A percentile compares a stretch with the other conserved stretches of the same genome.
These are phyloP conservation scores for Trematomus bernacchii DNA, from an alignment of 2,797 vertebrate species.

Conservation along the genomic window DNA sequence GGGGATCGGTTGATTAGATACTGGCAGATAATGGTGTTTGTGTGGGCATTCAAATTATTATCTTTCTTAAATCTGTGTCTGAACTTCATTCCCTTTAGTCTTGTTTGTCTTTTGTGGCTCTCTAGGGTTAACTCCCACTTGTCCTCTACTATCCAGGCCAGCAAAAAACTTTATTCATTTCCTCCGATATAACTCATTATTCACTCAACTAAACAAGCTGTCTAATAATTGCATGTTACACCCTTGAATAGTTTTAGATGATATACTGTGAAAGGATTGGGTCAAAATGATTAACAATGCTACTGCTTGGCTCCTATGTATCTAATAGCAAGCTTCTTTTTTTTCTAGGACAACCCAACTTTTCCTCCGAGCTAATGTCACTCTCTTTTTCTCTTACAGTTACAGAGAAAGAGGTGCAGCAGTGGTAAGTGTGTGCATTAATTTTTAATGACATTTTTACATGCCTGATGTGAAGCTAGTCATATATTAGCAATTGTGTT, in stretches of 20 bases:
- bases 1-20: slow-evolving; percentile 63
- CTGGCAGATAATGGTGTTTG: slow-evolving; percentile 59
- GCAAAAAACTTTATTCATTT: slow-evolving; percentile 34
- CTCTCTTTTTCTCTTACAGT: slow-evolving; percentile 79
- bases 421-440: slow-evolving; percentile 80
- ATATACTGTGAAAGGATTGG: slow-evolving; percentile 46
- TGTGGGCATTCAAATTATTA: slow-evolving; percentile 57
- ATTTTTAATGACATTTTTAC: slow-evolving; percentile 47
- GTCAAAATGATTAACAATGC: slow-evolving; percentile 54
- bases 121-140: slow-evolving; percentile 52
- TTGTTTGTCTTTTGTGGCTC: slow-evolving; percentile 50
- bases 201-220: slow-evolving; percentile 21
- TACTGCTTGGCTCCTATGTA: slow-evolving; percentile 30
- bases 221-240: slow-evolving; percentile 24
- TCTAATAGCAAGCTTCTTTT: slow-evolving; percentile 15
- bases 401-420: slow-evolving; percentile 84
- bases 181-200: slow-evolving; percentile 13
- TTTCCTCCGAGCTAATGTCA: slow-evolving; percentile 53
- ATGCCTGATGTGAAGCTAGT: slow-evolving; percentile 18
- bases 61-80: slow-evolving; percentile 48
- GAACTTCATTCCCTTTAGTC: slow-evolving; percentile 47
- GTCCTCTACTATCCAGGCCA: slow-evolving; percentile 21
- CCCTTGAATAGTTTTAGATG: slow-evolving; percentile 20
- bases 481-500: slow-evolving; percentile 9
- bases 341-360: slow-evolving; percentile 50